Percentiles rank a stretch among this genome's conserved stretches.
Evolutionary conservation across 2,797 vertebrate genomes (phyloP).

Genomic region (Centroberyx gerrardi): DNA sequence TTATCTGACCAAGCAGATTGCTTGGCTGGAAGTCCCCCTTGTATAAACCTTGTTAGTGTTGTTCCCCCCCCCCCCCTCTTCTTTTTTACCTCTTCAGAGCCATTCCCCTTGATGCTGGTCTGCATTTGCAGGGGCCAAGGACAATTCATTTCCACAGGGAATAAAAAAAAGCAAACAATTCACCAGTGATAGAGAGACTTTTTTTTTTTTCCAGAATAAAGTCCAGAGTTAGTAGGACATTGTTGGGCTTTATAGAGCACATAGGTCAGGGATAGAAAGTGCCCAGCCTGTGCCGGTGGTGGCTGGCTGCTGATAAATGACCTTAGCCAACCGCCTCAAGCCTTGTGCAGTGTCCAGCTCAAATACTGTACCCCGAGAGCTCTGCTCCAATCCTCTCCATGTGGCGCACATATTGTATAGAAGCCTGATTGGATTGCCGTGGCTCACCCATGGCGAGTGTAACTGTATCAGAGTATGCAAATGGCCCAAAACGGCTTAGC

Average conservation of each 20-base stretch:
- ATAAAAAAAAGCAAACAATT: slow-evolving; percentile 55
- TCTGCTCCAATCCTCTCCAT: slow-evolving; percentile 45
- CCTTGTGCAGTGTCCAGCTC: slow-evolving; percentile 56
- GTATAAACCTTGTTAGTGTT: slow-evolving; percentile 61
- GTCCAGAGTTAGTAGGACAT: slow-evolving; percentile 59
- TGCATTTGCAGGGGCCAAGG: slow-evolving; percentile 52
- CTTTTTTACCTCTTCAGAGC: slow-evolving; percentile 50
- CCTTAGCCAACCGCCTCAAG: slow-evolving; percentile 61
- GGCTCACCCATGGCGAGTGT: slow-evolving; percentile 39
- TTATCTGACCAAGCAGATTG: slow-evolving; percentile 65
- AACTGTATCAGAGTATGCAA: slow-evolving; percentile 39
- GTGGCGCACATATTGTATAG: slow-evolving; percentile 25
- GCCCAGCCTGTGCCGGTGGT: slow-evolving; percentile 48
- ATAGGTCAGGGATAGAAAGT: slow-evolving; percentile 69
- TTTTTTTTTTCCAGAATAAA: slow-evolving; percentile 32
- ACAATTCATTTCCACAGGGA: slow-evolving; percentile 45
- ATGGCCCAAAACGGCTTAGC: slow-evolving; percentile 22
- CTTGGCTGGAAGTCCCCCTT: slow-evolving; percentile 49
- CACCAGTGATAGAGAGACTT: slow-evolving; percentile 53
- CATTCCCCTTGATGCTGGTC: slow-evolving; percentile 49
- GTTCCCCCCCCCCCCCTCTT: slow-evolving; percentile 25
- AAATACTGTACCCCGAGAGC: slow-evolving; percentile 53
- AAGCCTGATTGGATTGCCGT: slow-evolving; percentile 28
- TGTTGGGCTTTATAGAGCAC: slow-evolving; percentile 68
- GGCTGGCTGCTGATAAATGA: slow-evolving; percentile 72